These are phyloP conservation scores for Tryphoninae sp. DNA, from an alignment of 2,888 invertebrate species.

Conservation along the genomic window DNA sequence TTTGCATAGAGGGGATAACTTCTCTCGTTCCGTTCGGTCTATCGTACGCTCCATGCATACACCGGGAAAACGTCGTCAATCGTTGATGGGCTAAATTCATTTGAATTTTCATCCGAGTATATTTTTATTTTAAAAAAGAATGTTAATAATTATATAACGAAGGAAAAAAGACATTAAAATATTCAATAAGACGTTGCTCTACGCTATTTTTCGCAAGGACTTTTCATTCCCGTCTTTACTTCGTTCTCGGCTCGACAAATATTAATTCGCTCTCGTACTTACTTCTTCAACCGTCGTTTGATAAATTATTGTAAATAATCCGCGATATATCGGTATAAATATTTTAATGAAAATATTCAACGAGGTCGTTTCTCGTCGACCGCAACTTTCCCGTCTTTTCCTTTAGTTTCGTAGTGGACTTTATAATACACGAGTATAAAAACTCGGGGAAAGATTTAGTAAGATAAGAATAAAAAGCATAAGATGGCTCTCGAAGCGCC, in stretches of 20 bases:
- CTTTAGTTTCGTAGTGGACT: neutral
- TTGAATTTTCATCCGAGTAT: no score
- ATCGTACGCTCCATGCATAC: no score
- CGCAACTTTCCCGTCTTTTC: slow-evolving; percentile 23
- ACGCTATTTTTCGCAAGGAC: neutral
- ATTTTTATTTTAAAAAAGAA: no score
- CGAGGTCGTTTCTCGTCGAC: neutral
- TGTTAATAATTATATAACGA: no score
- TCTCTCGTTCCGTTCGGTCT: no score
- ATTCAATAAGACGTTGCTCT: neutral
- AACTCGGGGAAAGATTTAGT: slow-evolving; percentile 24
- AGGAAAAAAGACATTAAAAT: neutral
- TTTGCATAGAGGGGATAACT: no score
- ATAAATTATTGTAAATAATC: neutral
- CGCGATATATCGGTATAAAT: slow-evolving; percentile 21
- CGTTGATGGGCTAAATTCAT: no score
- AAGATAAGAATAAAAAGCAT: slow-evolving; percentile 48
- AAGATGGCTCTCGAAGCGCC: slow-evolving; percentile 49
- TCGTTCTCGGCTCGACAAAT: slow-evolving; percentile 31
- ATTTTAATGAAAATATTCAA: slow-evolving; percentile 33
- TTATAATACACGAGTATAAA: slow-evolving; percentile 1
- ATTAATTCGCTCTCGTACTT: slow-evolving; percentile 7
- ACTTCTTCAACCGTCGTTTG: slow-evolving; percentile 1
- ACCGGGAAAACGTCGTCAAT: no score
- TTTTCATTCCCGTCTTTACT: neutral